These are phyloP conservation scores for Drosophila nasuta DNA, from an alignment of 1,140 invertebrate species.

Conservation along the genomic window DNA sequence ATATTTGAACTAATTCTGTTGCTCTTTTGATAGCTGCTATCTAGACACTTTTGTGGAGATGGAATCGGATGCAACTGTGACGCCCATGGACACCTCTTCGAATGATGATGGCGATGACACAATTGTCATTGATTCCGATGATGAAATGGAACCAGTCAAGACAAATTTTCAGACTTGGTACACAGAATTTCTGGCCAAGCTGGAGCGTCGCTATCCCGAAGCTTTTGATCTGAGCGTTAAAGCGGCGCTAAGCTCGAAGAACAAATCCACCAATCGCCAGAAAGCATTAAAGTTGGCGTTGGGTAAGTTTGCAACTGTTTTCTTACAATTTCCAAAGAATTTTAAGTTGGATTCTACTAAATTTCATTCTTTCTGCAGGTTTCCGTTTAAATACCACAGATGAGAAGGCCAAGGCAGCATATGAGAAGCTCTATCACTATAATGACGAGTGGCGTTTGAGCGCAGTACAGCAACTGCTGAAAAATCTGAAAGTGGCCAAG, in stretches of 20 bases:
- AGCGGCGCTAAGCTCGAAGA: conserved; percentile 72
- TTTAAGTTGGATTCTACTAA: background rate
- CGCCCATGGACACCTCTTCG: conserved; percentile 30
- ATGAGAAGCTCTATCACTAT: conserved; percentile 89
- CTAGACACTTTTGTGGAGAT: conserved; percentile 73
- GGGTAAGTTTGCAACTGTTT: conserved; percentile 55
- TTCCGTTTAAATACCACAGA: conserved; percentile 86
- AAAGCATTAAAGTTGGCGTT: conserved; percentile 73
- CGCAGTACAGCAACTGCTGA: conserved; percentile 87
- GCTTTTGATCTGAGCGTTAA: conserved; percentile 88
- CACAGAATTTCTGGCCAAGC: conserved; percentile 84
- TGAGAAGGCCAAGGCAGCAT: conserved; percentile 86
- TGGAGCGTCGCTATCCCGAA: conserved; percentile 88
- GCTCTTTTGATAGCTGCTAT: conserved; percentile 84
- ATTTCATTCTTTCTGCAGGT: conserved; percentile 58
- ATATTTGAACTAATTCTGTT: conserved; percentile 28
- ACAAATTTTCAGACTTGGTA: conserved; percentile 85
- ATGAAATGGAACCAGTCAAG: conserved; percentile 51
- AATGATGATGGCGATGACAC: conserved; percentile 75
- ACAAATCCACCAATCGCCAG: conserved; percentile 52
- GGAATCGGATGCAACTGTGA: background rate
- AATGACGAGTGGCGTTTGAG: conserved; percentile 87
- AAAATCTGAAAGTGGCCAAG: conserved; percentile 84
- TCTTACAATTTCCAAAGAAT: background rate
- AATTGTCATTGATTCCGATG: conserved; percentile 84